Percentiles rank a stretch among this genome's conserved stretches.
These are phyloP conservation scores for Hylaeus volcanicus DNA, from an alignment of 1,140 invertebrate genomes.

Conservation along the genomic window DNA sequence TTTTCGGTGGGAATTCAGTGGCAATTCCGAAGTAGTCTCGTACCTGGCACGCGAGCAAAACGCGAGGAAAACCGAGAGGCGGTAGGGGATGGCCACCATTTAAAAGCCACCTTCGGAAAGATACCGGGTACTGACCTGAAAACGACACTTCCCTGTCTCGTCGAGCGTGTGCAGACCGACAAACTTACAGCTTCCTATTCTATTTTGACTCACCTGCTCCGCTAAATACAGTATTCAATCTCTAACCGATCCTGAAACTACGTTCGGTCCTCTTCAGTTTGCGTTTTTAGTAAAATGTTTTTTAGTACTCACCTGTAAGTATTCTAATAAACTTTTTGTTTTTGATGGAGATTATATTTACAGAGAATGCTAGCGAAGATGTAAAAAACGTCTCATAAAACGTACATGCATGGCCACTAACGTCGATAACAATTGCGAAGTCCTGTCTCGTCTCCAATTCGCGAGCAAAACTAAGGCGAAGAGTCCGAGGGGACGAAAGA, in stretches of 20 bases:
- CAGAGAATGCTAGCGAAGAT: too few relatives aligned
- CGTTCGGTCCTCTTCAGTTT: too few relatives aligned
- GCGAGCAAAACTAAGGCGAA: constrained; percentile 12
- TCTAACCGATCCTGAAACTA: too few relatives aligned
- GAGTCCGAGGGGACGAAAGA: not conserved
- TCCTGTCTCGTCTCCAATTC: not conserved
- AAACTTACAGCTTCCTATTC: constrained; percentile 24
- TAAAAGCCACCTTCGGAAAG: constrained; percentile 53
- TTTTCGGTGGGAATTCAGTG: constrained; percentile 51
- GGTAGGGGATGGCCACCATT: constrained; percentile 34
- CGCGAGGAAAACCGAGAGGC: constrained; percentile 12
- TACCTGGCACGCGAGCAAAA: too few relatives aligned
- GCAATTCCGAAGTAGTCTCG: constrained; percentile 11
- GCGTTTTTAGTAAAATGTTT: too few relatives aligned
- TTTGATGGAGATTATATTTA: too few relatives aligned
- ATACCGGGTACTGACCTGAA: constrained; percentile 72
- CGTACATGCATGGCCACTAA: too few relatives aligned
- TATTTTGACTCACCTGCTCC: too few relatives aligned
- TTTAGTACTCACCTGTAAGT: too few relatives aligned
- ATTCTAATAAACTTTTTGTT: too few relatives aligned
- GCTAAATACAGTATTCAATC: too few relatives aligned
- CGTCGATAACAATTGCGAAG: constrained; percentile 19
- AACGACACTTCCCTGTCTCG: constrained; percentile 63
- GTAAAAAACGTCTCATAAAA: too few relatives aligned
- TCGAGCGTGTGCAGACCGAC: constrained; percentile 34